phyloP scores from a whole-genome alignment of 2,888 invertebrate species.

The Melipona bicolor region DNA sequence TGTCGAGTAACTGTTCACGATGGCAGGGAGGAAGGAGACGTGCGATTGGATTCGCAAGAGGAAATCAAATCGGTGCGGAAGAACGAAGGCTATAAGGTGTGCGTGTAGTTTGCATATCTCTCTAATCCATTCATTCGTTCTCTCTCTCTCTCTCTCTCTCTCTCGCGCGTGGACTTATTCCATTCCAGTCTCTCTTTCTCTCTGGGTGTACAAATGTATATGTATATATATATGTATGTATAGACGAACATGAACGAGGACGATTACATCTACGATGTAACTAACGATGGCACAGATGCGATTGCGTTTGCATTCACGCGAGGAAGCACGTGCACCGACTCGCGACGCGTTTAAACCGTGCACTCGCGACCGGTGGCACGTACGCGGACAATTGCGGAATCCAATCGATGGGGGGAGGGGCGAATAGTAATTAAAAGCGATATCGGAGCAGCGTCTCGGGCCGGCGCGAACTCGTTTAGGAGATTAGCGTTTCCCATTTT shows the following conservation, averaged over 20 bases:
- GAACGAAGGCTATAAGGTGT: slow-evolving; percentile 47
- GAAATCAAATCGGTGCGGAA: slow-evolving; percentile 50
- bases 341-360: slow-evolving; percentile 16
- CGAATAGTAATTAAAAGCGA: slow-evolving; percentile 63
- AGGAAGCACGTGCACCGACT: slow-evolving; percentile 34
- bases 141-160: background rate
- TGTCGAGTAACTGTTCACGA: background rate
- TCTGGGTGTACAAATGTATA: slow-evolving; percentile 9
- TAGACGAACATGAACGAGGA: slow-evolving; percentile 25
- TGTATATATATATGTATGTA: background rate
- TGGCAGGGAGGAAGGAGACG: slow-evolving; percentile 40
- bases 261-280: slow-evolving; percentile 28
- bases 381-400: slow-evolving; percentile 47
- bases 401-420: slow-evolving; percentile 40
- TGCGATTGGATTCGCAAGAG: slow-evolving; percentile 39
- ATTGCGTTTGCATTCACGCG: slow-evolving; percentile 42
- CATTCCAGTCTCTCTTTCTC: slow-evolving; percentile 16
- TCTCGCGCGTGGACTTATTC: background rate
- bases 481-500: slow-evolving; percentile 38
- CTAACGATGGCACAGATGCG: slow-evolving; percentile 52
- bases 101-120: slow-evolving; percentile 33
- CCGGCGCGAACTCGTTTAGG: slow-evolving; percentile 36
- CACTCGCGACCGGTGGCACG: slow-evolving; percentile 21
- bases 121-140: slow-evolving; percentile 15
- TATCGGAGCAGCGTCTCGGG: slow-evolving; percentile 42